Evolutionary conservation across 2,113 vertebrate species (phyloP), one percentile per base, ranked within the genome.

Genomic region (Anser cygnoides): DNA sequence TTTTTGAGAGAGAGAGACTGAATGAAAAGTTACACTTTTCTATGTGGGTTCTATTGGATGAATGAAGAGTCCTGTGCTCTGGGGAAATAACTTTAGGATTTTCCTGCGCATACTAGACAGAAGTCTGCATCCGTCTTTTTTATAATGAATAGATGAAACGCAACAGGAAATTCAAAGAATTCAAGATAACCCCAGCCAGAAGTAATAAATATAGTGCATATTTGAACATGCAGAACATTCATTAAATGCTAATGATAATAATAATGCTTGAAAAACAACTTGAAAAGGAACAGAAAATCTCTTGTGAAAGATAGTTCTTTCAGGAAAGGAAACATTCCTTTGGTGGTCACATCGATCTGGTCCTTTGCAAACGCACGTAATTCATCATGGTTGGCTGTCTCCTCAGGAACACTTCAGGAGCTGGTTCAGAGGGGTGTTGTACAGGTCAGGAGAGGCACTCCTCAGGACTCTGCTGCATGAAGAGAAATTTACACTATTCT

Each of bases 311-410:
- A 81, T 25, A 89, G 52, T 26, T 97, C 61, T 90, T 90, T 46
- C 61, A 88, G 87, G 46, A 90, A 88, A 92, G 55, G 67, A 90
- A 95, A 61, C 88, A 94, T 95, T 96, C 76, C 76, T 94, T 90
- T 54, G 39, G 79, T 81, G 83, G 76, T 89, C 85, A 93, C 79
- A 61, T 90, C 86, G 93, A 22, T 81, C 52, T n/a, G 46, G 25
- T 72, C 63, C 46, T 83, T 89, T 80, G 76, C 66, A 94, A 71
- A 86, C 1, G 11, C 85, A 78, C 11, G 0, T 74, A 57, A 91
- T 84, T 43, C 49, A 54, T 86, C 90, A 68, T 0, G 18, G 49
- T 25, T 94, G 79, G 33, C 85, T 74, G 67, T 52, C n/a, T 90
- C 39, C 73, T 72, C 58, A 39, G 74, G 87, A 87, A 28, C 1